phyloP scores from a whole-genome alignment of 2,888 invertebrate species.

The Hydropsyche betteni region DNA sequence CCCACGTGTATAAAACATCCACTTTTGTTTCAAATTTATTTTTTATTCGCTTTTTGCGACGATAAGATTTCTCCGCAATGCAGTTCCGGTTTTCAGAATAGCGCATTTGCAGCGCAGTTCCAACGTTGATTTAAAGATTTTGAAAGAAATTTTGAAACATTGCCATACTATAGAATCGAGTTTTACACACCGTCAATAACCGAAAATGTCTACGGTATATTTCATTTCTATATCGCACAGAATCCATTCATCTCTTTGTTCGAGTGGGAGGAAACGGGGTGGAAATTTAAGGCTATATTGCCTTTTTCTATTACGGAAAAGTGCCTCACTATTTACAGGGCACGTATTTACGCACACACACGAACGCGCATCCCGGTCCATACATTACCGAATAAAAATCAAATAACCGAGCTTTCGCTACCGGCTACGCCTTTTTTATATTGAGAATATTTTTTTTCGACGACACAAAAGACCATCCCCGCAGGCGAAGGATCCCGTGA shows the following conservation, averaged over 20 bases:
- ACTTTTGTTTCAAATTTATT: neutral
- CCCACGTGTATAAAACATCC: slow-evolving; percentile 16
- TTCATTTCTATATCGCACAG: too few relatives aligned
- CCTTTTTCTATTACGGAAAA: slow-evolving; percentile 25
- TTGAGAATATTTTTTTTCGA: slow-evolving; percentile 20
- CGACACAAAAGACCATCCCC: slow-evolving; percentile 40
- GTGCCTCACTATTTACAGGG: slow-evolving; percentile 23
- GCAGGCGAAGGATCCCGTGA: slow-evolving; percentile 38
- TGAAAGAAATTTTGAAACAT: too few relatives aligned
- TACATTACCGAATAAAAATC: slow-evolving; percentile 41
- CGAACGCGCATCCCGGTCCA: neutral
- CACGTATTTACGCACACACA: slow-evolving; percentile 9
- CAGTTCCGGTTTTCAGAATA: neutral
- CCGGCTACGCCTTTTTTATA: slow-evolving; percentile 27
- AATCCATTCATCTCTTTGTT: too few relatives aligned
- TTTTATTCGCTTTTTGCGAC: neutral
- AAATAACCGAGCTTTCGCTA: slow-evolving; percentile 35
- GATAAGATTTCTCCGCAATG: neutral
- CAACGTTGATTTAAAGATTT: too few relatives aligned
- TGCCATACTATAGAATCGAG: too few relatives aligned
- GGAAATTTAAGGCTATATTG: slow-evolving; percentile 13
- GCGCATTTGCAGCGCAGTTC: too few relatives aligned
- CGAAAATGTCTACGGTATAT: too few relatives aligned
- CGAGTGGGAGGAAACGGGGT: too few relatives aligned
- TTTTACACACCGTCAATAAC: too few relatives aligned